Base-by-base conservation (phyloP, 1,140 invertebrate genomes). In the Sipha flava region DNA sequence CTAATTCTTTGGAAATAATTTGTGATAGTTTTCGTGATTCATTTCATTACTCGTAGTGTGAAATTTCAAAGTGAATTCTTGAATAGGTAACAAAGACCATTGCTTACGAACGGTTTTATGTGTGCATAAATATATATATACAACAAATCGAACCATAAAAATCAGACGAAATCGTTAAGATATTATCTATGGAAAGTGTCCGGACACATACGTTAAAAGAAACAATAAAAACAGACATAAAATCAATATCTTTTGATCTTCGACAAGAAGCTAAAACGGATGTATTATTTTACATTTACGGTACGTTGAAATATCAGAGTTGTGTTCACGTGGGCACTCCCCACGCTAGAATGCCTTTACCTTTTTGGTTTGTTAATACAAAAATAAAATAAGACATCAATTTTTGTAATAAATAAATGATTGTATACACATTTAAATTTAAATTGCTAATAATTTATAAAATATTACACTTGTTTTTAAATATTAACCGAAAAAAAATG, bases 331-430 rank as follows among this genome's bases (percentile, higher is more conserved):
- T 75, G 70, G 70, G 70, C 47, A 37, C 47, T 54, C 31, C 70
- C 70, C 49, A 75, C 70, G 70, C 70, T 37, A 21, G 31, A 16
- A 49, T n/a, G 16, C 49, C n/a, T 37, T 29, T 34, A 54, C 21
- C 34, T 54, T 37, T 75, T 75, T 54, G 47, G 49, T 54, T 54
- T 54, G 70, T 75, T 34, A 6, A n/a, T 34, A 52, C 16, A 23
- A 70, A 77, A 37, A 43, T 73, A 79, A 66, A 79, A 75, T 73
- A 77, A 66, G 47, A 59, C 62, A 49, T 79, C 66, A 47, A 57
- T 49, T 81, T 81, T 40, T 23, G 40, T 40, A 68, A 70, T 62
- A 68, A 57, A 52, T 16, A 73, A 75, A 75, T 75, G 43, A 57
- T 79, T 54, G 21, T 37, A 52, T n/a, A 21, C n/a, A 12, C 29